Evolutionary conservation across 2,888 invertebrate genomes (phyloP).

Genomic region (Gandaritis pyraliata): DNA sequence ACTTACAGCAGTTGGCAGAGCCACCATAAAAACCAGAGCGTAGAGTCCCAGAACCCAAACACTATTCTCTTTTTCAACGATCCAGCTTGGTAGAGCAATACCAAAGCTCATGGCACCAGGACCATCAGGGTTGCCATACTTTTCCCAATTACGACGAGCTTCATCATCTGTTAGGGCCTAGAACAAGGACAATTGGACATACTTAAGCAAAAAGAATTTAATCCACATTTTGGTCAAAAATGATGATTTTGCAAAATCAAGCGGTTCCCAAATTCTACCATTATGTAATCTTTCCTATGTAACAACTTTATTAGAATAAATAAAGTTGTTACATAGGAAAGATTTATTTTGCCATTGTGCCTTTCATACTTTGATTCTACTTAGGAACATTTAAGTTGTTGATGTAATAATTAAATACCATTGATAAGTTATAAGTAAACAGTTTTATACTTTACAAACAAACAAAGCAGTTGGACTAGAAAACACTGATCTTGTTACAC

Average conservation of each 20-base stretch:
- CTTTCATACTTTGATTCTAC: too few species aligned
- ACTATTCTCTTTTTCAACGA: conserved; percentile 99
- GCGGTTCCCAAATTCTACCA: too few species aligned
- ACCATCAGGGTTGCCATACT: conserved; percentile 99
- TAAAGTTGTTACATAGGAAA: too few species aligned
- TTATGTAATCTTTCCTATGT: too few species aligned
- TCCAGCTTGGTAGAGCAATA: conserved; percentile 99
- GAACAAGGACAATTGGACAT: conserved; percentile 37
- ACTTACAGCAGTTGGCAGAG: conserved; percentile 92
- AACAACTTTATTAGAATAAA: too few species aligned
- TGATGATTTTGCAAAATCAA: too few species aligned
- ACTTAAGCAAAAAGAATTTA: too few species aligned
- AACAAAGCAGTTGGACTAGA: neutral
- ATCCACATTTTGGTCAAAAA: too few species aligned
- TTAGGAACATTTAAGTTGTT: too few species aligned
- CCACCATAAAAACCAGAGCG: conserved; percentile 98
- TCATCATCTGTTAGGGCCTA: conserved; percentile 98
- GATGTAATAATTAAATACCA: too few species aligned
- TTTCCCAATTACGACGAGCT: conserved; percentile 98
- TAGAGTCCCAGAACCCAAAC: conserved; percentile 98
- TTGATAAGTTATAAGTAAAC: too few species aligned
- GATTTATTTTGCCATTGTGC: too few species aligned
- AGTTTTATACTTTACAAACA: neutral
- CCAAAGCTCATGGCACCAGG: conserved; percentile 99
- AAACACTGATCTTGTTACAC: neutral